Evolutionary conservation across 2,797 vertebrate species (phyloP).

Genomic region (Hydrophis major): DNA sequence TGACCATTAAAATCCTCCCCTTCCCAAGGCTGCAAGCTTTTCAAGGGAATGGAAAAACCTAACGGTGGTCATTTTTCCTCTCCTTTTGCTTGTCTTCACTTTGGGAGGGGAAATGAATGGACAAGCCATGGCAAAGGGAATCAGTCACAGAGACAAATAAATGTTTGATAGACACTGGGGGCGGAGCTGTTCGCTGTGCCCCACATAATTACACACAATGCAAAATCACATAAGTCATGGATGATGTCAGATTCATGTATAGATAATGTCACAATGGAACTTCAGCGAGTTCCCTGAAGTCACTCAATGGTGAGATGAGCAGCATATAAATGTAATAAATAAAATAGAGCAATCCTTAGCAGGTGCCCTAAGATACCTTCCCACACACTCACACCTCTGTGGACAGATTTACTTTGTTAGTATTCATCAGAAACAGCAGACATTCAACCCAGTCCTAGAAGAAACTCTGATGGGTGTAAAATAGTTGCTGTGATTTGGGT

Average conservation of each 20-base stretch:
- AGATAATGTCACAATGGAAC: neutral
- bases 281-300: neutral
- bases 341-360: neutral
- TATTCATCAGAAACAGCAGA: neutral
- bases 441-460: no score
- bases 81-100: neutral
- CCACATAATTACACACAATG: neutral
- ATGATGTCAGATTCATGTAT: neutral
- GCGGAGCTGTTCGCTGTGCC: neutral
- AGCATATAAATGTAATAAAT: neutral
- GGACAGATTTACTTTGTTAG: neutral
- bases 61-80: neutral
- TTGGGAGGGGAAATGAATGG: neutral
- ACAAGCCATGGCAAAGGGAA: neutral
- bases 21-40: neutral
- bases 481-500: neutral
- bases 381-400: no score
- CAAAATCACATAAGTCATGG: neutral
- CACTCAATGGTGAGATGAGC: no score
- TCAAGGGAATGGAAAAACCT: neutral
- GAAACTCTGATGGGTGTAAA: neutral
- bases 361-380: neutral
- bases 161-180: neutral
- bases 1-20: neutral
- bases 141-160: neutral